phyloP scores from a whole-genome alignment of 2,888 invertebrate species.

The Trissolcus brochymenae region DNA sequence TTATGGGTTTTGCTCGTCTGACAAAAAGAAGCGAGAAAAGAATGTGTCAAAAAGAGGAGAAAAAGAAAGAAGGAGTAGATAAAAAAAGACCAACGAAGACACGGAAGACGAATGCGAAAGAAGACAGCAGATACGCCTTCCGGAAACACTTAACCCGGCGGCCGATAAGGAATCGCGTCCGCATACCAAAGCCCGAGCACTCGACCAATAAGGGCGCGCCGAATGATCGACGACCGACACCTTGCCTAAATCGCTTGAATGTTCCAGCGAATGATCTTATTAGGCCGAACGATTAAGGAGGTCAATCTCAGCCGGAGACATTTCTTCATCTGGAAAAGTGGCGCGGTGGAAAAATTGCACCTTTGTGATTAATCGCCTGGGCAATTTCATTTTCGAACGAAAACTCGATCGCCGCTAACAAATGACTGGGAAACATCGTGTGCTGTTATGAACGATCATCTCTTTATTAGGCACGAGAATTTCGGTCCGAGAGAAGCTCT shows the following conservation, averaged over 20 bases:
- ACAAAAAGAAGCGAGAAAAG: conserved; percentile 33
- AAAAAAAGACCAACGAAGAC: conserved; percentile 3
- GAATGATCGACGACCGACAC: conserved; percentile 67
- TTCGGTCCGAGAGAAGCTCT: conserved; percentile 1
- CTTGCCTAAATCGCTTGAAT: conserved; percentile 58
- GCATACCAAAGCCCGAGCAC: conserved; percentile 65
- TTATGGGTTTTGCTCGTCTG: conserved; percentile 21
- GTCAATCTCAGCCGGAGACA: conserved; percentile 11
- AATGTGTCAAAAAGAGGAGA: conserved; percentile 1
- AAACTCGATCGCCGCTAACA: conserved; percentile 11
- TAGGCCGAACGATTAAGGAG: conserved; percentile 14
- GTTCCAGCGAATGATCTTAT: conserved; percentile 32
- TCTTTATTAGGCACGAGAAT: conserved; percentile 20
- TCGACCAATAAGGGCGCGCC: conserved; percentile 43
- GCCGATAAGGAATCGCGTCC: conserved; percentile 72
- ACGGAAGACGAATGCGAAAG: conserved; percentile 38
- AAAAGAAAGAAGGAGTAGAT: not conserved
- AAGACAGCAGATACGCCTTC: conserved; percentile 55
- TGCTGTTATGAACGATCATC: conserved; percentile 20
- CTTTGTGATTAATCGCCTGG: too few species aligned
- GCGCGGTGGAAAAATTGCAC: too few species aligned
- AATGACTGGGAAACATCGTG: conserved; percentile 9
- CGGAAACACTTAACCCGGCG: conserved; percentile 70
- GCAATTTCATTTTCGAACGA: conserved; percentile 2
- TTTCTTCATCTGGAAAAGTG: not conserved